Base-by-base conservation (phyloP, 2,797 vertebrate species). In the Carcharodon carcharias region DNA sequence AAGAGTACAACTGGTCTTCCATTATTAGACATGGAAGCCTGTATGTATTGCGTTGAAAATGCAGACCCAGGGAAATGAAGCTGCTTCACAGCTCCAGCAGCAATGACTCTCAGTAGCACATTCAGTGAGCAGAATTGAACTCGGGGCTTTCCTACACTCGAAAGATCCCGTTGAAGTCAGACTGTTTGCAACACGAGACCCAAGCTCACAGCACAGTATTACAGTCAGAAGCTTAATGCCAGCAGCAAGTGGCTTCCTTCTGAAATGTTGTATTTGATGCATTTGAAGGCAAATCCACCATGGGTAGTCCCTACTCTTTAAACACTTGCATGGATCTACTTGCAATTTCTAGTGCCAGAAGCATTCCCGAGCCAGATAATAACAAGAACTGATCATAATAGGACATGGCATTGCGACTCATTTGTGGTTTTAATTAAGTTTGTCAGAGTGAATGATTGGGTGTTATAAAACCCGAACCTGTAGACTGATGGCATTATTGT, bases 381-480 rank as follows among this genome's bases (percentile, higher is more conserved):
- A 71, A 45, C 67, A 23, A 56, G 69, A 54, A 77, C 67, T 95
- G 71, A 95, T 95, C 94, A 95, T 56, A 95, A 95, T 95, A 67
- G 67, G 28, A 77, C 94, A 95, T 77, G 94, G 50, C 94, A 77
- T 95, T 77, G 45, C 69, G 18, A 73, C 94, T 77, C 69, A 95
- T 95, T 95, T 95, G 94, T 71, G 94, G 94, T 56, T 95, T 95
- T 95, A 95, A 95, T 95, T 77, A 95, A 95, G 94, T 95, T 95
- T 95, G 94, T 95, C 94, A 95, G 94, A 58, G 69, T 95, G 94
- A 95, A 95, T 95, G 94, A 95, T 95, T 77, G 94, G 94, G 69
- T 95, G 94, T 77, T 95, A 28, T 35, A 77, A 50, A 71, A 95
- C 56, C 50, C 14, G 54, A 77, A 95, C 67, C 94, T 35, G 94